These are phyloP conservation scores for Emmelina monodactyla DNA, from an alignment of 2,888 invertebrate species.

Conservation along the genomic window DNA sequence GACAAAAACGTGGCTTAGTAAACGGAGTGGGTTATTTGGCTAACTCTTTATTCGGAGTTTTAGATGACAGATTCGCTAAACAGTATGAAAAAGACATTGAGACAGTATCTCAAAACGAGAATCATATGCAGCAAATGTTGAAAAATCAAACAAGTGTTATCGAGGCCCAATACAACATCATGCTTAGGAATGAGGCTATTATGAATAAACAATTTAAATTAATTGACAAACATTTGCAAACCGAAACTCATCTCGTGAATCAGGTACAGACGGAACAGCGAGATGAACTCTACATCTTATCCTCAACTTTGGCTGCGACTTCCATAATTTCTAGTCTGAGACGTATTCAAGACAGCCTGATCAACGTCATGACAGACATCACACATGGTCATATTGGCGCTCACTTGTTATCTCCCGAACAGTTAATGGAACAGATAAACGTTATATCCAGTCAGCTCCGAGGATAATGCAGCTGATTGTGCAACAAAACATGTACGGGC, in stretches of 20 bases:
- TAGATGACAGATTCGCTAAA: constrained; percentile 6
- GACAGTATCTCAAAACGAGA: not conserved
- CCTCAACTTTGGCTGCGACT: constrained; percentile 2
- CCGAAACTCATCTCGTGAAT: not conserved
- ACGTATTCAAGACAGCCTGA: constrained; percentile 5
- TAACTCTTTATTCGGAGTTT: constrained; percentile 5
- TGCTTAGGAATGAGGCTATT: not conserved
- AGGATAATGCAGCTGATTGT: no score
- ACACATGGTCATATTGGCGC: constrained; percentile 2
- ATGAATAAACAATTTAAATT: constrained; percentile 2
- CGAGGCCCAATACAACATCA: constrained; percentile 2
- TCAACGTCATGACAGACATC: constrained; percentile 5
- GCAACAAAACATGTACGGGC: no score
- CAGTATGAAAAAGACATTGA: constrained; percentile 3
- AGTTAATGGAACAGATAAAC: constrained; percentile 3
- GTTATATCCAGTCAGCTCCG: no score
- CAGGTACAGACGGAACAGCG: not conserved
- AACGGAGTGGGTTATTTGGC: constrained; percentile 5
- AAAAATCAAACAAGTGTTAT: constrained; percentile 3
- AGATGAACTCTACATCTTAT: constrained; percentile 2
- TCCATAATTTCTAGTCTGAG: constrained; percentile 4
- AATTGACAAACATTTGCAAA: not conserved
- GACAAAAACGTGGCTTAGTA: constrained; percentile 4
- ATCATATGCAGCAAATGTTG: not conserved
- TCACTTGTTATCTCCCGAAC: constrained; percentile 5